Evolutionary conservation across 2,888 invertebrate genomes (phyloP).

Genomic region (Stenolophus ochropezus): DNA sequence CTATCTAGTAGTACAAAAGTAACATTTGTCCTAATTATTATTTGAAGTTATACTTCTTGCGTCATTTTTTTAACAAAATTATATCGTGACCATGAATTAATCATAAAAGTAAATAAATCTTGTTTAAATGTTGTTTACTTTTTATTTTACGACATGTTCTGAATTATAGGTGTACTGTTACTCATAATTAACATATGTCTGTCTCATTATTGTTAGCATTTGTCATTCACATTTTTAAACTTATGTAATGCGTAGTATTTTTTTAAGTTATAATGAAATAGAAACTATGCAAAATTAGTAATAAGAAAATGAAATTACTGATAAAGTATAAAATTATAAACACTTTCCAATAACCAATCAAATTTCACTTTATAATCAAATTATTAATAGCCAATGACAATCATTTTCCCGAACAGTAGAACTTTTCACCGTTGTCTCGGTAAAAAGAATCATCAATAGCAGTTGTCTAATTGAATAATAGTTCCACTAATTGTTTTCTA

Average conservation of each 20-base stretch:
- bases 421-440: not conserved
- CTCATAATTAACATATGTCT: not conserved
- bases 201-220: not conserved
- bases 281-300: not conserved
- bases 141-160: too few species aligned
- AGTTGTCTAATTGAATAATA: constrained; percentile 29
- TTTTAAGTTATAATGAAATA: not conserved
- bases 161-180: too few species aligned
- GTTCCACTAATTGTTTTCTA: constrained; percentile 20
- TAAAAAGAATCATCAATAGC: not conserved
- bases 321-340: constrained; percentile 18
- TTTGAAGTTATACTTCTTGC: too few species aligned
- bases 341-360: constrained; percentile 31
- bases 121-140: too few species aligned
- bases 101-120: too few species aligned
- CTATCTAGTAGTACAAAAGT: too few species aligned
- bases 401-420: constrained; percentile 1
- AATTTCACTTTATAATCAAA: constrained; percentile 33
- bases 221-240: not conserved
- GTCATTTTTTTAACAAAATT: too few species aligned
- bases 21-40: too few species aligned
- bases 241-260: not conserved
- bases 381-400: not conserved
- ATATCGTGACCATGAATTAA: constrained; percentile 3
- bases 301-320: not conserved